phyloP scores from a whole-genome alignment of 2,888 invertebrate genomes.

The Tethea ocularis region DNA sequence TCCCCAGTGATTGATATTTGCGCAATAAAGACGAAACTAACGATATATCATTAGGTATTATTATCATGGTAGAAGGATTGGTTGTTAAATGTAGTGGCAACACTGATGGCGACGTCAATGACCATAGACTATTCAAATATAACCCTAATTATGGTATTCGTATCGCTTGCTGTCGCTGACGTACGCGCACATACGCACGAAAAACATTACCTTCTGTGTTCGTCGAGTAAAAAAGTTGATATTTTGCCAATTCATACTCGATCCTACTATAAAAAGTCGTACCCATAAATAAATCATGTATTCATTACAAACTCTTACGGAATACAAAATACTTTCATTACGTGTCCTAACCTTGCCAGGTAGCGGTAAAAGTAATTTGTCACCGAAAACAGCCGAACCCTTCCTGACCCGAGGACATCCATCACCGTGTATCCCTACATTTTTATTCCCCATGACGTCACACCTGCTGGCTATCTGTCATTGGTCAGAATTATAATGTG shows the following conservation, averaged over 20 bases:
- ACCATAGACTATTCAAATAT: too few species aligned
- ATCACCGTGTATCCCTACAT: not conserved
- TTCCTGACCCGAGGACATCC: slow-evolving; percentile 3
- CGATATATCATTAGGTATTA: too few species aligned
- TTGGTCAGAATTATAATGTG: not conserved
- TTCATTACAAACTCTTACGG: not conserved
- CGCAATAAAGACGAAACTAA: too few species aligned
- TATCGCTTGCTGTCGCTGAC: too few species aligned
- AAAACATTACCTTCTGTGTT: too few species aligned
- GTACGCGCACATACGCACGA: too few species aligned
- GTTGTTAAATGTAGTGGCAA: too few species aligned
- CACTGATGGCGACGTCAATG: too few species aligned
- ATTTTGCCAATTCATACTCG: not conserved
- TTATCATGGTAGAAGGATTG: too few species aligned
- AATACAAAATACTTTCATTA: not conserved
- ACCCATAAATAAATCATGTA: not conserved
- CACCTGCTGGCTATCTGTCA: not conserved
- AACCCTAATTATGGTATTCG: too few species aligned
- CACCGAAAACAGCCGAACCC: not conserved
- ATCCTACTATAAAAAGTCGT: not conserved
- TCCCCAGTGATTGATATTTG: too few species aligned
- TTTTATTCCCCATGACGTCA: not conserved
- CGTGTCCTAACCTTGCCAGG: not conserved
- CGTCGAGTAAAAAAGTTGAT: too few species aligned
- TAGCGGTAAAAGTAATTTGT: not conserved